phyloP scores from a whole-genome alignment of 1,140 invertebrate species.

The Macrobrachium rosenbergii region DNA sequence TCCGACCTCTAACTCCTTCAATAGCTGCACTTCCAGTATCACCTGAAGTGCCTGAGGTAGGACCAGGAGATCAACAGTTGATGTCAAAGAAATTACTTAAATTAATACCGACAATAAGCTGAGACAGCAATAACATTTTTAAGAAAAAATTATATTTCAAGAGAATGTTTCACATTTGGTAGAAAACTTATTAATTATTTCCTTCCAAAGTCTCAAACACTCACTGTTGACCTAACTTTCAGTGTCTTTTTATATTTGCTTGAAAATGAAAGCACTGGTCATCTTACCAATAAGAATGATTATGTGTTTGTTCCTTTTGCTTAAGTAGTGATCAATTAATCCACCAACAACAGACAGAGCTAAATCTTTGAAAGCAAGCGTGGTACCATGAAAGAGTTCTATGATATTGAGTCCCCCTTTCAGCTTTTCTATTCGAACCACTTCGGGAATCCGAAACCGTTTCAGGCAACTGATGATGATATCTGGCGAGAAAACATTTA shows the following conservation, averaged over 20 bases:
- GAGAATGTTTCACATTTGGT: too few relatives aligned
- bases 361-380: constrained; percentile 74
- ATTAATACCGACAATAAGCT: too few relatives aligned
- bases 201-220: neutral
- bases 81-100: neutral
- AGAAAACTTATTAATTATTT: neutral
- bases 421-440: constrained; percentile 68
- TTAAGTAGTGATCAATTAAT: constrained; percentile 71
- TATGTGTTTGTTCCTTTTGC: constrained; percentile 69
- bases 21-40: constrained; percentile 74
- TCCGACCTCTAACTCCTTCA: constrained; percentile 70
- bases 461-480: constrained; percentile 68
- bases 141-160: too few relatives aligned
- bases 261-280: neutral
- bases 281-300: constrained; percentile 50
- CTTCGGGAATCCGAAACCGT: constrained; percentile 68
- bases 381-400: constrained; percentile 73
- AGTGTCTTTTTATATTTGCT: neutral
- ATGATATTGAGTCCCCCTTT: constrained; percentile 69
- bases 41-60: constrained; percentile 72
- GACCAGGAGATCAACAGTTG: too few relatives aligned
- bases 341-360: constrained; percentile 71
- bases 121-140: too few relatives aligned
- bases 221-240: too few relatives aligned
- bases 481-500: constrained; percentile 65